Evolutionary conservation across 2,888 invertebrate genomes (phyloP).

Genomic region (Merodon equestris): DNA sequence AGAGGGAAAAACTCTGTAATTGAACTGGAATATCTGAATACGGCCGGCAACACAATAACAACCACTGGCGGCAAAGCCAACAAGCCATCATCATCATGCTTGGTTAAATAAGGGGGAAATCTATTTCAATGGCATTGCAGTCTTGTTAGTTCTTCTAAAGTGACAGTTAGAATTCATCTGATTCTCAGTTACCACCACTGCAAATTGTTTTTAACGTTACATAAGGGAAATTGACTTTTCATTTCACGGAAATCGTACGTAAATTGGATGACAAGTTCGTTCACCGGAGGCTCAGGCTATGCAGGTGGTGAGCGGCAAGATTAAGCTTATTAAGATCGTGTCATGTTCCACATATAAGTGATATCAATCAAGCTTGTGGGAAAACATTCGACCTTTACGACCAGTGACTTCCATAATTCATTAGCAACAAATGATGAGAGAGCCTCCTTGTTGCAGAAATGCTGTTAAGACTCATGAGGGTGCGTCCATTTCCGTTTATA

Average conservation of each 20-base stretch:
- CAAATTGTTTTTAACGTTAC: slow-evolving; percentile 55
- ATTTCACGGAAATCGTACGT: slow-evolving; percentile 39
- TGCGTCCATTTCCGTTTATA: slow-evolving; percentile 25
- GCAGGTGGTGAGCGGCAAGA: too few relatives aligned
- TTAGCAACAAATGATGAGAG: slow-evolving; percentile 16
- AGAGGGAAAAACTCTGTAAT: slow-evolving; percentile 67
- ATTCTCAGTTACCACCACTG: slow-evolving; percentile 49
- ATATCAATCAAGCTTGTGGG: slow-evolving; percentile 47
- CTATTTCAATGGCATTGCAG: slow-evolving; percentile 11
- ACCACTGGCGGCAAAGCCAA: slow-evolving; percentile 4
- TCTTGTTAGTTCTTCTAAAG: slow-evolving; percentile 62
- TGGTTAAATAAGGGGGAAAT: slow-evolving; percentile 36
- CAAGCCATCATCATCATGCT: slow-evolving; percentile 54
- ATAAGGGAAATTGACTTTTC: slow-evolving; percentile 43
- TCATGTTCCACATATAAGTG: slow-evolving; percentile 34
- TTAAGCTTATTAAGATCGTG: slow-evolving; percentile 10
- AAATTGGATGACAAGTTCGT: background rate
- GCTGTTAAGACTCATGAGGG: too few relatives aligned
- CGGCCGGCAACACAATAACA: slow-evolving; percentile 48
- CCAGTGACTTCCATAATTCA: slow-evolving; percentile 38
- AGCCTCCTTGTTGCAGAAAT: slow-evolving; percentile 19
- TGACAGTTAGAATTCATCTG: slow-evolving; percentile 64
- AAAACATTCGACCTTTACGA: slow-evolving; percentile 23
- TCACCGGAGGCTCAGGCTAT: background rate
- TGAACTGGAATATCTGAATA: slow-evolving; percentile 65